Percentiles rank a stretch among this genome's conserved stretches.
These are phyloP conservation scores for Agrotis clavis DNA, from an alignment of 2,888 invertebrate species.

Conservation along the genomic window DNA sequence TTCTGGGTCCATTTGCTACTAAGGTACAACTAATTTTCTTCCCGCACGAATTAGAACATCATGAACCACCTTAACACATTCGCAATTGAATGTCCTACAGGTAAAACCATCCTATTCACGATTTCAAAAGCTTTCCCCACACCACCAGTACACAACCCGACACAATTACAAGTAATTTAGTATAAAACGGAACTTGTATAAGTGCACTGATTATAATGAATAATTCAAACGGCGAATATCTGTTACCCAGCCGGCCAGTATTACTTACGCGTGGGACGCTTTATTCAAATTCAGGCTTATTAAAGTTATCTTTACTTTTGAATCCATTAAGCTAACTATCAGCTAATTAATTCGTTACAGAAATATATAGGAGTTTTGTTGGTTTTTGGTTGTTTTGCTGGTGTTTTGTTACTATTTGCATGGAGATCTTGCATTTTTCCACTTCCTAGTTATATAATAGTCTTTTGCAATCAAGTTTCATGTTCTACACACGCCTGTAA, in stretches of 20 bases:
- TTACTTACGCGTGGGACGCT: conserved; percentile 75
- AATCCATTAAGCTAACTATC: conserved; percentile 80
- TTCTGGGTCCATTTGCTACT: too few species aligned
- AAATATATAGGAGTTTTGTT: conserved; percentile 43
- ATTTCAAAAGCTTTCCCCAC: conserved; percentile 42
- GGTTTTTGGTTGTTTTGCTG: conserved; percentile 36
- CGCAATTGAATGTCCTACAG: not conserved
- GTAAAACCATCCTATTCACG: not conserved
- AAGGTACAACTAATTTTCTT: too few species aligned
- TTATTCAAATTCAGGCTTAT: conserved; percentile 81
- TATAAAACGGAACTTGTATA: conserved; percentile 74
- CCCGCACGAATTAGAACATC: too few species aligned
- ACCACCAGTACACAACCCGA: conserved; percentile 20
- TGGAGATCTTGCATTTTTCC: not conserved
- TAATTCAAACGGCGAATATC: conserved; percentile 84
- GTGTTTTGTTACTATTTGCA: conserved; percentile 8
- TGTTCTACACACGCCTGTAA: not conserved
- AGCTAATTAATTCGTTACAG: conserved; percentile 73
- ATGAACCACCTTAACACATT: too few species aligned
- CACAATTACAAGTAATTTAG: conserved; percentile 60
- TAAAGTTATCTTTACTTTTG: conserved; percentile 81
- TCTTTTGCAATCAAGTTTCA: too few species aligned
- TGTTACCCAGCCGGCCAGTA: conserved; percentile 61
- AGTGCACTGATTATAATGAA: conserved; percentile 89
- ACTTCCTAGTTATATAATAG: too few species aligned